Evolutionary conservation across 2,888 invertebrate genomes (phyloP), one percentile per base, ranked within the genome.

Genomic region (Pseudococcus jackbeardsleyi): DNA sequence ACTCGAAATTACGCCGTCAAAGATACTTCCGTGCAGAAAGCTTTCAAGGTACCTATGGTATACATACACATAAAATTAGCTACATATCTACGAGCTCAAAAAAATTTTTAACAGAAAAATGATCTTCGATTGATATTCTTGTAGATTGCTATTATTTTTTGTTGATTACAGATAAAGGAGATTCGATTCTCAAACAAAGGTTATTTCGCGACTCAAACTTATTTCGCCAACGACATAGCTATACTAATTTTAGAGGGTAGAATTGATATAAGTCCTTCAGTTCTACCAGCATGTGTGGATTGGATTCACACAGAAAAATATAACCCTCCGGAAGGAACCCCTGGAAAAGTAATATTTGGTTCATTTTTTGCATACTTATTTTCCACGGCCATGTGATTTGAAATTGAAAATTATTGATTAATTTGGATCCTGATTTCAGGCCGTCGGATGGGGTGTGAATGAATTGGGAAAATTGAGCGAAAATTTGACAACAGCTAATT

Each of bases 371-470:
- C 42, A 39, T 9, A 39, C 5, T 79, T 59, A 54, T 26, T 84
- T 19, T 50, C 26, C 22, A 5, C 26, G 17, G 22, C n/a, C 17
- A 50, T 12, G 15, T 12, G 42, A 42, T 6, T 42, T 42, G 42
- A 42, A 6, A 42, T 15, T 50, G 50, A 12, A 12, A 50, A 12
- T 50, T 9, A 48, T 54, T 12, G 72, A 22, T n/a, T 15, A 17
- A 11, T 1, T 54, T 22, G 12, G 12, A 33, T 33, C 26, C 46
- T 39, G 33, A 26, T 46, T 79, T 79, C 54, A 90, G 90, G 89
- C 90, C 39, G 90, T 90, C 7, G 90, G 90, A 22, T 90, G 90
- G 90, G 90, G 90, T 12, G 26, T 89, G 19, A 90, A 89, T 1
- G 89, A 89, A 79, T 89, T 88, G 9, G 85, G 85, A 9, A 50